Evolutionary conservation across 1,140 invertebrate genomes (phyloP).

Genomic region (Oppia nitens): DNA sequence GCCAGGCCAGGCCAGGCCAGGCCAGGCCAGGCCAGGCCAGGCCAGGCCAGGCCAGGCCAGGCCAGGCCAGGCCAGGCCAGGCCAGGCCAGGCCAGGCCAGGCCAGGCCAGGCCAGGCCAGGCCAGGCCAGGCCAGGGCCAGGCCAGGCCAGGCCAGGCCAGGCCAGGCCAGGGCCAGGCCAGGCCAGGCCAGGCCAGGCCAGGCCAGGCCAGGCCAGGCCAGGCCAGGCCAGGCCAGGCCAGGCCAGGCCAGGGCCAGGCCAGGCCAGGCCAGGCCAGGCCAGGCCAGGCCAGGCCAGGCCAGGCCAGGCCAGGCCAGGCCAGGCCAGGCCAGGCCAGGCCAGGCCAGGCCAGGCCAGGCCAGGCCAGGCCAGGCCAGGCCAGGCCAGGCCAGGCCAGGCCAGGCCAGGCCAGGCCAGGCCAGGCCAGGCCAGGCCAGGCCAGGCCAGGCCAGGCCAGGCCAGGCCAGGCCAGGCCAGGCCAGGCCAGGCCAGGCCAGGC

Average conservation of each 20-base stretch:
- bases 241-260: conserved; percentile 21
- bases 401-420: conserved; percentile 19
- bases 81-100: conserved; percentile 23
- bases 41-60: conserved; percentile 22
- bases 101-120: conserved; percentile 23
- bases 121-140: conserved; percentile 19
- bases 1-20: conserved; percentile 23
- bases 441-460: conserved; percentile 21
- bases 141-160: conserved; percentile 21
- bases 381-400: conserved; percentile 22
- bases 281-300: conserved; percentile 19
- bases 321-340: conserved; percentile 19
- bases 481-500: conserved; percentile 17
- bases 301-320: conserved; percentile 20
- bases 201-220: conserved; percentile 22
- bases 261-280: conserved; percentile 22
- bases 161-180: conserved; percentile 22
- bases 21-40: conserved; percentile 19
- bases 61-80: conserved; percentile 21
- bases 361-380: conserved; percentile 20
- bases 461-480: conserved; percentile 20
- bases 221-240: conserved; percentile 23
- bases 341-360: conserved; percentile 21
- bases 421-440: conserved; percentile 22
- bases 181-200: conserved; percentile 22